Conservation (phyloP, 2,113 vertebrate genomes). For the Anseranas semipalmata region DNA sequence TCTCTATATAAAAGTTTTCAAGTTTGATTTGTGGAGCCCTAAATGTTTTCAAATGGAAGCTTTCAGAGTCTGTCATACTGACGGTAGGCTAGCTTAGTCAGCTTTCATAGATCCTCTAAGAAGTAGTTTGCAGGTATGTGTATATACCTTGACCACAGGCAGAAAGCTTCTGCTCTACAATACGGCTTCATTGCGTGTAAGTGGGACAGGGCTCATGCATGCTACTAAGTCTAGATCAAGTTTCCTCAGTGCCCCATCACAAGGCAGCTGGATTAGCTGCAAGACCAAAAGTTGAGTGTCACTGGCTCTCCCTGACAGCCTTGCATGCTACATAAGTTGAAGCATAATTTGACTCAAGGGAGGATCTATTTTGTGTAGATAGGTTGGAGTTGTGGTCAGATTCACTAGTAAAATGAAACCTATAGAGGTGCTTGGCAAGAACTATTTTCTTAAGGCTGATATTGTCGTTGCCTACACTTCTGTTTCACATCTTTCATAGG, state of each 20-base stretch:
- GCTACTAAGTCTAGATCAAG: neutral
- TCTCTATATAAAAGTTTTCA: neutral
- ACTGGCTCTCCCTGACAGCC: neutral
- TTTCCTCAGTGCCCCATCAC: neutral
- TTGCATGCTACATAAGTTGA: neutral
- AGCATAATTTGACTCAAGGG: neutral
- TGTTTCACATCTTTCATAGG: neutral
- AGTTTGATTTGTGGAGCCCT: neutral
- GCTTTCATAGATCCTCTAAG: neutral
- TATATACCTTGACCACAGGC: neutral
- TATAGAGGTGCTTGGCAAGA: neutral
- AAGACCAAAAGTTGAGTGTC: neutral
- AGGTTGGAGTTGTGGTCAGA: neutral
- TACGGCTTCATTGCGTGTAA: neutral
- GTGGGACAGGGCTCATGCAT: neutral
- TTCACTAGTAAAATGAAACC: neutral
- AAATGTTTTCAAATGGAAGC: neutral
- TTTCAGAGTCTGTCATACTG: neutral
- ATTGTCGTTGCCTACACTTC: neutral
- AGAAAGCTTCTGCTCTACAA: neutral
- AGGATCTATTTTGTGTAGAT: neutral
- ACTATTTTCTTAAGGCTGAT: neutral
- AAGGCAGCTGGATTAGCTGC: neutral
- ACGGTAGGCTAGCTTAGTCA: neutral
- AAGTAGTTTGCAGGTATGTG: neutral